Percentiles rank a stretch among this genome's conserved stretches.
phyloP scores from a whole-genome alignment of 2,888 invertebrate genomes.

The Megastigmus dorsalis region DNA sequence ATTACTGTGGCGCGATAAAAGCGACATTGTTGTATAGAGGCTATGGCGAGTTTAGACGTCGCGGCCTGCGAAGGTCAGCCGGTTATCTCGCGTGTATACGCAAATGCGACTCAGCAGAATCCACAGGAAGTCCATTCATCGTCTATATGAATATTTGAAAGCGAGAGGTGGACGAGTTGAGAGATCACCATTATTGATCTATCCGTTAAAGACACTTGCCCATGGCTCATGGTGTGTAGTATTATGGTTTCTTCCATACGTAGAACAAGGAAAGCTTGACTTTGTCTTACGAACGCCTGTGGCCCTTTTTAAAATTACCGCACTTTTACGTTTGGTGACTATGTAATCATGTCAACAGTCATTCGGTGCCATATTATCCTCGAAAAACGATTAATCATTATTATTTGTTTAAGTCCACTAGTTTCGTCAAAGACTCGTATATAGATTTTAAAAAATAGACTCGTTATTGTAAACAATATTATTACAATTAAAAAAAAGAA shows the following conservation, averaged over 20 bases:
- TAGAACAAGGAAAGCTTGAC: slow-evolving; percentile 14
- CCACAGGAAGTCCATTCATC: slow-evolving; percentile 42
- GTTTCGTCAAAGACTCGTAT: no score
- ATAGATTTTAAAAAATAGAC: no score
- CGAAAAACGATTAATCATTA: no score
- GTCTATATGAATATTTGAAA: slow-evolving; percentile 33
- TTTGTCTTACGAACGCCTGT: background rate
- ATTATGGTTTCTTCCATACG: background rate
- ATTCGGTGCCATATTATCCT: no score
- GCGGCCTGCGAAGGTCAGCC: slow-evolving; percentile 1
- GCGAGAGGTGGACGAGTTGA: slow-evolving; percentile 14
- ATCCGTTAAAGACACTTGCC: slow-evolving; percentile 18
- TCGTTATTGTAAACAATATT: no score
- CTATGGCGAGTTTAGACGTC: background rate
- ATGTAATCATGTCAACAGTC: no score
- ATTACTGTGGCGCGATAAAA: slow-evolving; percentile 10
- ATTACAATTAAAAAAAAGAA: no score
- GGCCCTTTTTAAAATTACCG: no score
- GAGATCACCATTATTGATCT: slow-evolving; percentile 31
- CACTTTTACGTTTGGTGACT: no score
- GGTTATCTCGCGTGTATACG: slow-evolving; percentile 11
- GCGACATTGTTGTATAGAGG: slow-evolving; percentile 10
- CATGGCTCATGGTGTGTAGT: no score
- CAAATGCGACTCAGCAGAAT: slow-evolving; percentile 26
- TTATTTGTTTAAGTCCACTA: no score